Conservation (phyloP, 2,113 vertebrate species). For the Thalassarche chlororhynchos region DNA sequence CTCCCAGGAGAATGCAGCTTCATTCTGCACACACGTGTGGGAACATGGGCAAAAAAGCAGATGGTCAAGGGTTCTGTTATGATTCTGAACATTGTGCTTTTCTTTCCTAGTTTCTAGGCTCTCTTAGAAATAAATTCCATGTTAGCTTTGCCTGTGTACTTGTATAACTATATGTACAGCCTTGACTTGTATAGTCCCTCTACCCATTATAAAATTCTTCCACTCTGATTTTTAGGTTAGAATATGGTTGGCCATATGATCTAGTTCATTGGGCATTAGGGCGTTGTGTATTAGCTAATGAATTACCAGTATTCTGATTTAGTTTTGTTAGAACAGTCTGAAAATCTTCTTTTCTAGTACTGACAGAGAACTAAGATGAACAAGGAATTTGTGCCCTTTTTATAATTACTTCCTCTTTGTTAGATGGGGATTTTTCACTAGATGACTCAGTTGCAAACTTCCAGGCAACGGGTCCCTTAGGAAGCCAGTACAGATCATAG, state of each 20-base stretch:
- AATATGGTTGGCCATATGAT: not conserved
- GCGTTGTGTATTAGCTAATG: not conserved
- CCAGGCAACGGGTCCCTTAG: not conserved
- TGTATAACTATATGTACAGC: not conserved
- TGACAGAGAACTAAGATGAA: not conserved
- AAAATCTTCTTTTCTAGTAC: not conserved
- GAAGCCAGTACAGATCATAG: not conserved
- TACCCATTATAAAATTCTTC: not conserved
- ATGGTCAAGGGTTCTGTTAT: not conserved
- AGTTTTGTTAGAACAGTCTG: not conserved
- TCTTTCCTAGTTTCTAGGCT: not conserved
- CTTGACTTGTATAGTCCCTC: not conserved
- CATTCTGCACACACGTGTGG: accelerated
- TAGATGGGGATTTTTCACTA: not conserved
- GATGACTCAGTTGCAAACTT: not conserved
- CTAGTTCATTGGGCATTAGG: not conserved
- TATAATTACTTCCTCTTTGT: not conserved
- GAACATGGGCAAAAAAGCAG: not conserved
- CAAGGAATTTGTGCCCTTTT: not conserved
- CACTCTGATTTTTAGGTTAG: not conserved
- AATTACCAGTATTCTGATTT: not conserved
- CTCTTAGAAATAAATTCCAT: not conserved
- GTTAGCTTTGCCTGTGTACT: not conserved
- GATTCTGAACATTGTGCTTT: not conserved
- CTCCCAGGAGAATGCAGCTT: not conserved